Base-by-base conservation (phyloP, 2,113 vertebrate genomes). In the Triplophysa tibetana region DNA sequence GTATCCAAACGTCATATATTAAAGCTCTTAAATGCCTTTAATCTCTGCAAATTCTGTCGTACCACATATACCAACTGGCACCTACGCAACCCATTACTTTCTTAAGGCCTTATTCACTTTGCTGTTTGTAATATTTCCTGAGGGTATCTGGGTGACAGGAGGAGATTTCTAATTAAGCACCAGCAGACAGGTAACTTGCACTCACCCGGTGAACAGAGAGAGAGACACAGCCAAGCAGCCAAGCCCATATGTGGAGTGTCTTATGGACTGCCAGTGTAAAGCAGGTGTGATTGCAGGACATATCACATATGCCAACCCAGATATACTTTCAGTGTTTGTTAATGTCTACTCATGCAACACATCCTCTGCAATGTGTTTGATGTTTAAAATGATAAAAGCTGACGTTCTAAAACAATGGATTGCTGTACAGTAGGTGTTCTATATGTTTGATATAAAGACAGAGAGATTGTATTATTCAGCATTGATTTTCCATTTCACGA, bases 121-220 rank as follows among this genome's bases (percentile, higher is more conserved):
- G 56, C 75, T 65, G 63, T 79, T 72, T 70, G 48, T 77, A 79
- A 87, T 13, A 85, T 82, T 83, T 90, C 61, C 69, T 89, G 88
- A 72, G 88, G 89, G 84, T 82, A 87, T 84, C 64, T 88, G 86
- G 81, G 81, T 83, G 81, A 89, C 81, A 85, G 82, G 80, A 75
- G 62, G 80, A 87, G 84, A 84, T 79, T 74, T 66, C 65, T 87
- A 88, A 89, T 88, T 86, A 87, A 38, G 82, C 84, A 85, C 78
- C 68, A 81, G 80, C 75, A 84, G 78, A 63, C 73, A 80, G 82
- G 77, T 75, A 81, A 60, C 78, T 61, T 77, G 65, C 79, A 75
- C 78, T 81, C 85, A 86, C 70, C 78, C 50, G 75, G 70, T 82
- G 75, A 84, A 66, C 65, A 77, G 54, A 56, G 38, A 24, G 33